Conservation (phyloP, 2,888 invertebrate species). For the Hydrotaea cyrtoneurina region DNA sequence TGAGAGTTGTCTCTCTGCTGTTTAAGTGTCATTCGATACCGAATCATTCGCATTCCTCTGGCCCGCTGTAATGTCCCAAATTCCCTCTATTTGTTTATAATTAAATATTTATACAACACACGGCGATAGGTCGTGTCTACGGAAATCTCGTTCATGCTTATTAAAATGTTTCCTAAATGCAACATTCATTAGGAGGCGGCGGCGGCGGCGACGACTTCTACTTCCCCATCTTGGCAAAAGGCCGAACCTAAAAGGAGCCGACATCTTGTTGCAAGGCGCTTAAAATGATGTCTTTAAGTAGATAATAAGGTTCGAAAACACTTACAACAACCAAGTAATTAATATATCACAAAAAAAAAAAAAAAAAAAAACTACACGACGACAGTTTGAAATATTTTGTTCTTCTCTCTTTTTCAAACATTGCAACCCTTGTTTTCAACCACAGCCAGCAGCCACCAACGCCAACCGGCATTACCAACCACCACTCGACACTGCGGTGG, state of each 20-base stretch:
- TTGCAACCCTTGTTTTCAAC: not conserved
- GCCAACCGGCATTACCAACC: conserved; percentile 8
- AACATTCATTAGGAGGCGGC: not conserved
- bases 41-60: too few relatives aligned
- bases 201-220: not conserved
- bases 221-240: not conserved
- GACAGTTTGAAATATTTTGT: not conserved
- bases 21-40: too few relatives aligned
- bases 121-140: not conserved
- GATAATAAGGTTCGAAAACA: conserved; percentile 46
- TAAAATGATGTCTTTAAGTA: conserved; percentile 60
- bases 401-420: not conserved
- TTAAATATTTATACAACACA: conserved; percentile 34
- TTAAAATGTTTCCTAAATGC: conserved; percentile 16
- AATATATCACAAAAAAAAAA: not conserved
- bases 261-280: conserved; percentile 51
- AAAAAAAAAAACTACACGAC: not conserved
- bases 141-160: not conserved
- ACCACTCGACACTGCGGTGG: not conserved
- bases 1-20: too few relatives aligned
- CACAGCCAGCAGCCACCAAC: not conserved
- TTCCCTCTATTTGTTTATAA: conserved; percentile 15
- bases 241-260: conserved; percentile 9
- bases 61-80: too few relatives aligned
- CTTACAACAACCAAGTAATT: conserved; percentile 48